Percentiles rank a stretch among this genome's conserved stretches.
Evolutionary conservation across 2,797 vertebrate genomes (phyloP).

Genomic region (Coluber constrictor): DNA sequence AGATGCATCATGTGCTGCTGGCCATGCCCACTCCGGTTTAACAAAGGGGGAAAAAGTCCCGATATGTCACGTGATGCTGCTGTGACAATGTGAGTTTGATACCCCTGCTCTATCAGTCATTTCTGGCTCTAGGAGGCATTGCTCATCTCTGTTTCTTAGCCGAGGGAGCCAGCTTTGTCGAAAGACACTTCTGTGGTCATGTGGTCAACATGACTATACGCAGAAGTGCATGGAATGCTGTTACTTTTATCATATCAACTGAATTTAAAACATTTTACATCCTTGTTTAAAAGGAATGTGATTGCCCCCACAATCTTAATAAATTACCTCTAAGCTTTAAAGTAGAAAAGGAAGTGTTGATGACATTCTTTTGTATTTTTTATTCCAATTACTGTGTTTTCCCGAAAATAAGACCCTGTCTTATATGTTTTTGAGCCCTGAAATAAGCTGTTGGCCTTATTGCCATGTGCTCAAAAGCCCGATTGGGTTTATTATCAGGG

Average conservation of each 20-base stretch:
- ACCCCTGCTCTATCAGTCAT: background rate
- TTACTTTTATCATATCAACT: background rate
- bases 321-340: background rate
- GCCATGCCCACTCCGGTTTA: too few species aligned
- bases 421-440: too few species aligned
- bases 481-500: too few species aligned
- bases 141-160: background rate
- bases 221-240: background rate
- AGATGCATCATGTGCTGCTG: too few species aligned
- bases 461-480: too few species aligned
- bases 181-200: background rate
- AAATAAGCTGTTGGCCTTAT: too few species aligned
- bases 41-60: too few species aligned
- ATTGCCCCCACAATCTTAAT: background rate
- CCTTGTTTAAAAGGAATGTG: background rate
- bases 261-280: background rate
- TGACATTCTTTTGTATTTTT: background rate
- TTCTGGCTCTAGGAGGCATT: background rate
- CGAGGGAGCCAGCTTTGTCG: background rate
- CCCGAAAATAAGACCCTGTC: too few species aligned
- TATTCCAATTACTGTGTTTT: background rate
- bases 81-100: too few species aligned
- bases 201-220: background rate
- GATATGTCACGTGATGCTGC: too few species aligned
- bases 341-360: background rate